A percentile compares a stretch with the other conserved stretches of the same genome.
Conservation (phyloP, 2,797 vertebrate species). For the Lateolabrax maculatus region DNA sequence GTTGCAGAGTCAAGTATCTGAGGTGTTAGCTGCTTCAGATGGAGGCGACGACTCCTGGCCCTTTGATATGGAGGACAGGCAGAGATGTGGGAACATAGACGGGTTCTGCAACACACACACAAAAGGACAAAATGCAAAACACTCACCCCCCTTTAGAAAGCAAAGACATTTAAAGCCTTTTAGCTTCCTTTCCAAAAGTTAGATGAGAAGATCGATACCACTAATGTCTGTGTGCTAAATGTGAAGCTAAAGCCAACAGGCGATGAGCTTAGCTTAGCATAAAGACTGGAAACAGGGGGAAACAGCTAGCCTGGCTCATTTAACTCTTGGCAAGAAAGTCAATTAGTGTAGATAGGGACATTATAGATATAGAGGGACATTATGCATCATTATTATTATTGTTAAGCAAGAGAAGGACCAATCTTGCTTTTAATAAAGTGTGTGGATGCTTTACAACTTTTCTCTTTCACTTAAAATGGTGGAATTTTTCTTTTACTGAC, state of each 20-base stretch:
- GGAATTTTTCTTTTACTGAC: background rate
- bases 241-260: background rate
- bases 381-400: too few relatives aligned
- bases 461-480: background rate
- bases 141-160: background rate
- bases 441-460: too few relatives aligned
- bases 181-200: background rate
- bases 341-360: too few relatives aligned
- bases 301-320: too few relatives aligned
- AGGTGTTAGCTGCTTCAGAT: constrained; percentile 78
- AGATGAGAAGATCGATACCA: background rate
- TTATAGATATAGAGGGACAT: too few relatives aligned
- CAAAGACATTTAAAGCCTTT: background rate
- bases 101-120: constrained; percentile 23
- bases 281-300: background rate
- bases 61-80: constrained; percentile 84
- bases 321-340: background rate
- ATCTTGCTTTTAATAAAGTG: too few relatives aligned
- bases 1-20: constrained; percentile 68
- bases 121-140: constrained; percentile 20
- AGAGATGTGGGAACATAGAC: constrained; percentile 66
- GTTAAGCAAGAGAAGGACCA: too few relatives aligned
- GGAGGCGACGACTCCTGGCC: constrained; percentile 61
- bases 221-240: background rate
- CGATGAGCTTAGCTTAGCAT: background rate